These are phyloP conservation scores for Drosophila tsacasi DNA, from an alignment of 1,140 invertebrate species.

Conservation along the genomic window DNA sequence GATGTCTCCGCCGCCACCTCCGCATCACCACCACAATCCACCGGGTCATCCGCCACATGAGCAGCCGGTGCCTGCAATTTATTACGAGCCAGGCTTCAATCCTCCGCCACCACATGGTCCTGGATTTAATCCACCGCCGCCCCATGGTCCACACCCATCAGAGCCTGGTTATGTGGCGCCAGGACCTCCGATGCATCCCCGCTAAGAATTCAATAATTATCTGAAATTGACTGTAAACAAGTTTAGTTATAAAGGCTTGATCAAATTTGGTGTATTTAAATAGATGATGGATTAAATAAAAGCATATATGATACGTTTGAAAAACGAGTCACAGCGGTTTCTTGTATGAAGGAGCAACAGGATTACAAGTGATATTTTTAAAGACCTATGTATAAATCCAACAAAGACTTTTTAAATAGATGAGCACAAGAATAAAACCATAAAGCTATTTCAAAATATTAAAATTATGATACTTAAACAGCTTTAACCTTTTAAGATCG, in stretches of 20 bases:
- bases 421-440: background rate
- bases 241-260: background rate
- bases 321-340: background rate
- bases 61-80: slow-evolving; percentile 28
- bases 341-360: background rate
- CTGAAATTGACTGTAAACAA: background rate
- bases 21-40: slow-evolving; percentile 20
- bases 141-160: slow-evolving; percentile 23
- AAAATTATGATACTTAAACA: too few species aligned
- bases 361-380: background rate
- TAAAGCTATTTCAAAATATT: too few species aligned
- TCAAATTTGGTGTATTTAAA: background rate
- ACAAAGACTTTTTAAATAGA: background rate
- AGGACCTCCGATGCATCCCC: slow-evolving; percentile 19
- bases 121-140: slow-evolving; percentile 20
- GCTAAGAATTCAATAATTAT: background rate
- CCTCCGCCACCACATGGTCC: slow-evolving; percentile 19
- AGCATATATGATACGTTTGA: too few species aligned
- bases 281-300: background rate
- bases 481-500: too few species aligned
- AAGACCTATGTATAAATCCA: background rate
- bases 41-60: slow-evolving; percentile 15
- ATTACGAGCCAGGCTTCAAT: slow-evolving; percentile 14
- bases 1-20: slow-evolving; percentile 32
- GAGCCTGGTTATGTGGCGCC: slow-evolving; percentile 13